phyloP scores from a whole-genome alignment of 2,113 vertebrate genomes.

The Daphoenositta chrysoptera region DNA sequence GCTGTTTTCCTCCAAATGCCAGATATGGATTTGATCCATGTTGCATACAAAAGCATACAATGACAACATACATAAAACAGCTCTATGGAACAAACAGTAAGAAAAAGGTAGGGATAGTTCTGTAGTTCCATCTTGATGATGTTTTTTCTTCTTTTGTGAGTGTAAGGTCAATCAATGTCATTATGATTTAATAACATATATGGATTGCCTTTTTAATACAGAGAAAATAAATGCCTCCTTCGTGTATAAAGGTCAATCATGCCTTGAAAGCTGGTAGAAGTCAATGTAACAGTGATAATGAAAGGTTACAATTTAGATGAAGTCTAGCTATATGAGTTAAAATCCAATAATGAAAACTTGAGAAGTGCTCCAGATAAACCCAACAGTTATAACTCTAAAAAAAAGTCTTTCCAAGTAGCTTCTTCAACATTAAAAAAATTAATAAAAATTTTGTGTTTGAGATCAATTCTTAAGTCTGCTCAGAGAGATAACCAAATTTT shows the following conservation, averaged over 20 bases:
- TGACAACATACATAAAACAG: neutral
- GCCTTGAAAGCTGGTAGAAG: constrained; percentile 44
- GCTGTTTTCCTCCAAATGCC: neutral
- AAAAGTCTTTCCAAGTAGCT: constrained; percentile 29
- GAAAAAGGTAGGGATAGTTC: neutral
- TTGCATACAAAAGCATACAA: neutral
- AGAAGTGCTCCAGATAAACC: constrained; percentile 43
- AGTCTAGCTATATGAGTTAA: constrained; percentile 33
- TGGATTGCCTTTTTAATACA: neutral
- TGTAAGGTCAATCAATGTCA: neutral
- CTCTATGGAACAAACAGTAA: neutral
- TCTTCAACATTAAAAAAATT: constrained; percentile 11
- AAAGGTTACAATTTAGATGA: constrained; percentile 57
- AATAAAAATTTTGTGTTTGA: constrained; percentile 13
- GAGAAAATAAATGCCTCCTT: constrained; percentile 43
- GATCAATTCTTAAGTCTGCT: constrained; percentile 28
- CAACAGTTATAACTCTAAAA: constrained; percentile 34
- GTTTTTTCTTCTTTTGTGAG: neutral
- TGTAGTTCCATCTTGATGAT: neutral
- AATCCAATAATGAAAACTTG: constrained; percentile 47
- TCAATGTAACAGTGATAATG: constrained; percentile 50
- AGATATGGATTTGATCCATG: neutral
- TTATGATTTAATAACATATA: constrained; percentile 20
- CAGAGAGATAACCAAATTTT: constrained; percentile 8
- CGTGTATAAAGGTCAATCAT: constrained; percentile 45